A percentile compares a stretch with the other conserved stretches of the same genome.
Conservation (phyloP, 2,888 invertebrate species). For the Sesia bembeciformis region DNA sequence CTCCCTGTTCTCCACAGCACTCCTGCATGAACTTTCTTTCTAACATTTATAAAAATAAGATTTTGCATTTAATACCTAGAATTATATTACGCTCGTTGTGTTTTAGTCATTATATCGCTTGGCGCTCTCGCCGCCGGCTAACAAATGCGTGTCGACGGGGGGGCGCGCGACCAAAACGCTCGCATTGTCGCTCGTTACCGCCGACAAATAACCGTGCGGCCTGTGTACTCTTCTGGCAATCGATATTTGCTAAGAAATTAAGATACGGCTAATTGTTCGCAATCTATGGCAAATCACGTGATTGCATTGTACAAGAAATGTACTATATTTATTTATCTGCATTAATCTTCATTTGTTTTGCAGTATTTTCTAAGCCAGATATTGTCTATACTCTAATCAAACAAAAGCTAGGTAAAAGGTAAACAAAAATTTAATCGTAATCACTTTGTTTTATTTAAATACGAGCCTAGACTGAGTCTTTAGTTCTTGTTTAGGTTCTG, state of each 20-base stretch:
- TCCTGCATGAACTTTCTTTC: no score
- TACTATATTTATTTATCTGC: no score
- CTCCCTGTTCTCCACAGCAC: no score
- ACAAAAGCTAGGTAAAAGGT: no score
- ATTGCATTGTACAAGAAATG: conserved; percentile 1
- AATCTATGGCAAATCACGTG: conserved; percentile 8
- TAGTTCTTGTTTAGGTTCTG: no score
- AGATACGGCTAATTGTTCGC: conserved; percentile 8
- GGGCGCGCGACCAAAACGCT: conserved; percentile 56
- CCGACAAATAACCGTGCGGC: conserved; percentile 33
- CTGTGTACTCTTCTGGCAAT: background rate
- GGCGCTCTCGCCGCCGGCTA: background rate
- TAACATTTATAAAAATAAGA: no score
- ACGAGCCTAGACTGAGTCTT: no score
- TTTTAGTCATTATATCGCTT: background rate
- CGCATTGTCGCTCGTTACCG: conserved; percentile 63
- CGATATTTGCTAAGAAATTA: background rate
- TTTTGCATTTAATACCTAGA: background rate
- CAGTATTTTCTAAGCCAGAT: no score
- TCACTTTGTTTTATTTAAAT: no score
- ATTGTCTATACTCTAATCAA: no score
- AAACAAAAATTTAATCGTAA: no score
- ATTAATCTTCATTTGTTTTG: no score
- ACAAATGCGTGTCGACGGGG: conserved; percentile 53
- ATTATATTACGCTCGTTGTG: background rate